phyloP scores from a whole-genome alignment of 1,140 invertebrate genomes.

The Zophobas morio region DNA sequence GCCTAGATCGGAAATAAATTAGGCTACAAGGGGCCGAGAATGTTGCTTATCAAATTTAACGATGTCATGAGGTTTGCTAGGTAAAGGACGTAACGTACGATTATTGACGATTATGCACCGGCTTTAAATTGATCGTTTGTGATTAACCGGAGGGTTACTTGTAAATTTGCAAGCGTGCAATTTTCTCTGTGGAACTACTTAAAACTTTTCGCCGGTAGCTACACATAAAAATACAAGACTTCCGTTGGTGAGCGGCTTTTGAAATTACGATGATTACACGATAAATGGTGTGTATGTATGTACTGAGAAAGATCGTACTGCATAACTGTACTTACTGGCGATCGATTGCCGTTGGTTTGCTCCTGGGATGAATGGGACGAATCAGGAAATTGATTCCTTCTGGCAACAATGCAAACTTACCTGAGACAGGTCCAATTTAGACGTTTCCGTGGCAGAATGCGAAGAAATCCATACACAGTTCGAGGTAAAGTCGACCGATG shows the following conservation, averaged over 20 bases:
- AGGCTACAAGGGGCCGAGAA: constrained; percentile 3
- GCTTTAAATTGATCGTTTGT: constrained; percentile 8
- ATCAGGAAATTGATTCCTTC: too few relatives aligned
- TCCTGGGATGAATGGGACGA: too few relatives aligned
- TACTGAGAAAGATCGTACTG: too few relatives aligned
- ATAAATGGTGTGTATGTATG: constrained; percentile 17
- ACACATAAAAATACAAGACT: constrained; percentile 38
- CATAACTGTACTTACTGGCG: too few relatives aligned
- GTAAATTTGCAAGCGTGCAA: constrained; percentile 38
- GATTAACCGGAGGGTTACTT: constrained; percentile 17
- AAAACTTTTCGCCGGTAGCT: constrained; percentile 30
- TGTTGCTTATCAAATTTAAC: constrained; percentile 10
- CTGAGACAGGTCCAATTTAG: too few relatives aligned
- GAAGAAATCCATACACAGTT: too few relatives aligned
- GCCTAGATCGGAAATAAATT: constrained; percentile 6
- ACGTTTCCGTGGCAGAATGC: too few relatives aligned
- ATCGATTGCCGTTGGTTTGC: too few relatives aligned
- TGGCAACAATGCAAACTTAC: too few relatives aligned
- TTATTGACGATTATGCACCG: background rate
- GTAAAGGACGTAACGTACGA: background rate
- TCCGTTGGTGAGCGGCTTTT: constrained; percentile 37
- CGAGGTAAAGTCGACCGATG: too few relatives aligned
- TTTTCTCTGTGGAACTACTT: constrained; percentile 39
- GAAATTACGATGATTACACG: constrained; percentile 37
- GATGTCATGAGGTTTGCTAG: constrained; percentile 16